Percentiles rank a stretch among this genome's conserved stretches.
These are phyloP conservation scores for Aldabrachelys gigantea DNA, from an alignment of 2,113 vertebrate species.

Conservation along the genomic window DNA sequence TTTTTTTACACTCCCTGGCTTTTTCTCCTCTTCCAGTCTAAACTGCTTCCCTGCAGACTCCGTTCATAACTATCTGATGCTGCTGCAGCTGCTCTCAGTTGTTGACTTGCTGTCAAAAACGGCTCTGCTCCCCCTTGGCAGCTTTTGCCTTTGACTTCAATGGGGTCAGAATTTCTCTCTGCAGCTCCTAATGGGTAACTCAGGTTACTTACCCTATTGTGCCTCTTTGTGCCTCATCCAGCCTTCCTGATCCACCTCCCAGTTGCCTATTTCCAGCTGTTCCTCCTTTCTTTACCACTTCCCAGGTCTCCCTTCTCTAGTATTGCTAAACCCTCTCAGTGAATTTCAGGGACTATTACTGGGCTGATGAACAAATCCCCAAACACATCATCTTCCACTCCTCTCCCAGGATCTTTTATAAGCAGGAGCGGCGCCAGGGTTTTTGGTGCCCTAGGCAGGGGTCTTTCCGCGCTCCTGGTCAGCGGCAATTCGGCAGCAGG, in stretches of 20 bases:
- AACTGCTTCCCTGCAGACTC: neutral
- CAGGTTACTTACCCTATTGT: neutral
- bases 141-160: neutral
- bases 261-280: neutral
- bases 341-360: neutral
- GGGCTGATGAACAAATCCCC: neutral
- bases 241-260: neutral
- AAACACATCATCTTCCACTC: neutral
- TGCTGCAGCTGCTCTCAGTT: neutral
- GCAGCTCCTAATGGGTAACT: neutral
- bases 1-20: neutral
- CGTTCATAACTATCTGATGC: neutral
- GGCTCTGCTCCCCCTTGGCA: neutral
- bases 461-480: no score
- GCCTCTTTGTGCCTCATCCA: neutral
- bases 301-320: neutral
- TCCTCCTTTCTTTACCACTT: neutral
- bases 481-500: no score
- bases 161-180: neutral
- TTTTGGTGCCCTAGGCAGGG: no score
- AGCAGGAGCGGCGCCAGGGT: no score
- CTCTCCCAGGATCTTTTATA: neutral
- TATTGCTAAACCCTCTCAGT: neutral
- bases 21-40: rapidly evolving
- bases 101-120: neutral